phyloP scores from a whole-genome alignment of 2,888 invertebrate species.

The Empis stercorea region DNA sequence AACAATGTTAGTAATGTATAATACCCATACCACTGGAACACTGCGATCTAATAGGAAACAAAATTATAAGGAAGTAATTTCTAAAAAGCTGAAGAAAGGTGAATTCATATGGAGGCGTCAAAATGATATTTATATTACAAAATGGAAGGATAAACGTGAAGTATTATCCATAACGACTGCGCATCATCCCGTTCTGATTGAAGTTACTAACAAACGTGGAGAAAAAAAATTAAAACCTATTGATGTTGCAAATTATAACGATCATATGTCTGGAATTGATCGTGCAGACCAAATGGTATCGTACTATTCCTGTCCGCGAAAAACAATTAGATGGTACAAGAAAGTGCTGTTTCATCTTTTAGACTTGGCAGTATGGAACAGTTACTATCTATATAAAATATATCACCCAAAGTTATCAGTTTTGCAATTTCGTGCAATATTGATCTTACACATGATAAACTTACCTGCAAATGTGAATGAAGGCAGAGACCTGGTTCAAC shows the following conservation, averaged over 20 bases:
- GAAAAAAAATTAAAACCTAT: conserved; percentile 7
- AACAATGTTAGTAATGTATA: conserved; percentile 13
- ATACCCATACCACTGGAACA: conserved; percentile 17
- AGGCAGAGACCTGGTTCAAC: neutral
- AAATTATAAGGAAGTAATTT: conserved; percentile 10
- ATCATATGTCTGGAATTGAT: conserved; percentile 8
- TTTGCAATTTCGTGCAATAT: neutral
- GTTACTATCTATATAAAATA: conserved; percentile 1
- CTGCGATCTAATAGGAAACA: conserved; percentile 14
- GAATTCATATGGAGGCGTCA: conserved; percentile 12
- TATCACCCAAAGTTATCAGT: neutral
- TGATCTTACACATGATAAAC: neutral
- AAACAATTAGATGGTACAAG: conserved; percentile 13
- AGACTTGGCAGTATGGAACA: conserved; percentile 6
- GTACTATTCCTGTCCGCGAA: conserved; percentile 10
- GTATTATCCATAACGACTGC: conserved; percentile 5
- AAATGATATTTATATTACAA: conserved; percentile 13
- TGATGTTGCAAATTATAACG: conserved; percentile 6
- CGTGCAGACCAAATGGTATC: conserved; percentile 9
- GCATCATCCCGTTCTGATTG: neutral
- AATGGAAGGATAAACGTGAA: conserved; percentile 13
- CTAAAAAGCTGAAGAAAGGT: conserved; percentile 9
- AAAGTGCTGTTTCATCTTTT: conserved; percentile 12
- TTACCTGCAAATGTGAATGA: neutral
- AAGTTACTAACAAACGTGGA: neutral